phyloP scores from a whole-genome alignment of 1,140 invertebrate species.

The Drosophila orena region DNA sequence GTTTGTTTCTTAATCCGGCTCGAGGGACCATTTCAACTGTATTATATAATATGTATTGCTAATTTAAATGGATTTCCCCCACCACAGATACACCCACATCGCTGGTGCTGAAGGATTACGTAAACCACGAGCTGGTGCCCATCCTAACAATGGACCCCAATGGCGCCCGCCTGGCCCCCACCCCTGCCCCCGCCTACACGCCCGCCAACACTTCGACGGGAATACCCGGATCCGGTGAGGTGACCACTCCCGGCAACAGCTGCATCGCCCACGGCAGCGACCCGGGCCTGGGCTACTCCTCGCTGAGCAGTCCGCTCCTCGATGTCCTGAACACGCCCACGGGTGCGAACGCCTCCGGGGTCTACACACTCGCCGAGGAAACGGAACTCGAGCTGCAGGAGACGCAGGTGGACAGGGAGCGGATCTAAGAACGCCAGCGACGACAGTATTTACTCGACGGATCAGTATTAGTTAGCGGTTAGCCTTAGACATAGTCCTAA shows the following conservation, averaged over 20 bases:
- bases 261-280: conserved; percentile 46
- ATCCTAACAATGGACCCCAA: conserved; percentile 84
- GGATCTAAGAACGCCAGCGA: conserved; percentile 46
- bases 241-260: conserved; percentile 35
- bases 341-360: conserved; percentile 75
- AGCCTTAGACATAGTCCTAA: conserved; percentile 48
- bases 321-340: conserved; percentile 71
- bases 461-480: conserved; percentile 31
- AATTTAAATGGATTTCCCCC: conserved; percentile 43
- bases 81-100: conserved; percentile 87
- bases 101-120: conserved; percentile 85
- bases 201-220: conserved; percentile 18
- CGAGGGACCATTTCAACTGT: neutral
- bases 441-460: conserved; percentile 5
- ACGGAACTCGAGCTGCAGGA: conserved; percentile 86
- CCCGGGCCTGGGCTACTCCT: conserved; percentile 35
- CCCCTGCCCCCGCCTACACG: conserved; percentile 45
- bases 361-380: conserved; percentile 88
- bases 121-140: conserved; percentile 83
- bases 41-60: neutral
- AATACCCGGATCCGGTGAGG: conserved; percentile 4
- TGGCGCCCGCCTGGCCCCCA: conserved; percentile 47
- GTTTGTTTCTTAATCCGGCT: neutral
- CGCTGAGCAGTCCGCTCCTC: conserved; percentile 62
- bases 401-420: conserved; percentile 85